A percentile compares a stretch with the other conserved stretches of the same genome.
phyloP scores from a whole-genome alignment of 2,888 invertebrate species.

The Eupithecia insigniata region DNA sequence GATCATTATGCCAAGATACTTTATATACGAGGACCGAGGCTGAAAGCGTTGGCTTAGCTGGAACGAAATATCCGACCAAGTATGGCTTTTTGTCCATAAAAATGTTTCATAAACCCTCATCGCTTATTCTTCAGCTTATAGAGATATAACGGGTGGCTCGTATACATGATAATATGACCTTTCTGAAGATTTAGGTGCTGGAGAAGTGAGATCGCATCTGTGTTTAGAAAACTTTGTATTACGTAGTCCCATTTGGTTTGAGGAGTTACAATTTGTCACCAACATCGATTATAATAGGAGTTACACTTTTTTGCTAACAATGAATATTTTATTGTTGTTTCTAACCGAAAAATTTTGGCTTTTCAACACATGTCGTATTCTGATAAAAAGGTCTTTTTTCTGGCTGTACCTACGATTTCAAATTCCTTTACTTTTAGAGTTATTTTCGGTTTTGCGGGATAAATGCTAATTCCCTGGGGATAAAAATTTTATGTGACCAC shows the following conservation, averaged over 20 bases:
- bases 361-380: too few relatives aligned
- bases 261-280: not conserved
- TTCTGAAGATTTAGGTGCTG: conserved; percentile 12
- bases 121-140: conserved; percentile 22
- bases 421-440: too few relatives aligned
- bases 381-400: too few relatives aligned
- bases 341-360: not conserved
- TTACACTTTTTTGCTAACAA: not conserved
- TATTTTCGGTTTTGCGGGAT: too few relatives aligned
- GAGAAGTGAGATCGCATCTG: not conserved
- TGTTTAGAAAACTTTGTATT: not conserved
- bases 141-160: conserved; percentile 14
- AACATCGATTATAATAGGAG: too few relatives aligned
- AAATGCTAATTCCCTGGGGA: too few relatives aligned
- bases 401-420: too few relatives aligned
- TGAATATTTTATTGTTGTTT: not conserved
- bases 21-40: too few relatives aligned
- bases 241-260: not conserved
- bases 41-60: not conserved
- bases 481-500: too few relatives aligned
- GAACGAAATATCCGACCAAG: not conserved
- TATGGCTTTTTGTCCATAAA: conserved; percentile 3
- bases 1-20: too few relatives aligned
- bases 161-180: conserved; percentile 31
- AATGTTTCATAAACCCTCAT: conserved; percentile 21